phyloP scores from a whole-genome alignment of 2,113 vertebrate genomes.

The Rissa tridactyla region DNA sequence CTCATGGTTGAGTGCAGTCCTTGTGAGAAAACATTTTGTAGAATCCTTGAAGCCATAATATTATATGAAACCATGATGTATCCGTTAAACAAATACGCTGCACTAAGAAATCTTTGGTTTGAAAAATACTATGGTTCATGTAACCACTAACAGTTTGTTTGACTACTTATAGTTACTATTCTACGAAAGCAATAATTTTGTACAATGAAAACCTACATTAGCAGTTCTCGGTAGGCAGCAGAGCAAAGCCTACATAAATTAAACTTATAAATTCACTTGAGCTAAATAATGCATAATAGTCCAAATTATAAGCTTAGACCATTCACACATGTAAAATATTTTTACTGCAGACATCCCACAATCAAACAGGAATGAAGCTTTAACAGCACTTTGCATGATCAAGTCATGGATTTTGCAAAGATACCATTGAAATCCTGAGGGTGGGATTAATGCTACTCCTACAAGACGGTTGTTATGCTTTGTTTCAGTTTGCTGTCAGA shows the following conservation, averaged over 20 bases:
- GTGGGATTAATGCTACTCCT: not conserved
- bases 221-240: not conserved
- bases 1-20: not conserved
- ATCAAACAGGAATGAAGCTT: not conserved
- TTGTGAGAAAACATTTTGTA: not conserved
- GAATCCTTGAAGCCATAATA: not conserved
- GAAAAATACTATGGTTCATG: accelerated
- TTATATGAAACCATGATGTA: not conserved
- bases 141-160: not conserved
- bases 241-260: not conserved
- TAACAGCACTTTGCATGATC: not conserved
- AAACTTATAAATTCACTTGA: not conserved
- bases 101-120: not conserved
- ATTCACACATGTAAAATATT: not conserved
- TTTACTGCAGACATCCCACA: not conserved
- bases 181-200: not conserved
- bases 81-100: not conserved
- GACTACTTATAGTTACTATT: not conserved
- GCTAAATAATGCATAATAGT: not conserved
- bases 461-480: not conserved
- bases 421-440: not conserved
- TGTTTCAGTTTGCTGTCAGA: not conserved
- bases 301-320: not conserved
- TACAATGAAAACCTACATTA: not conserved
- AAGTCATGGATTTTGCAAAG: not conserved